Percentiles rank a stretch among this genome's conserved stretches.
Evolutionary conservation across 2,888 invertebrate species (phyloP).

Genomic region (Baccha elongata): DNA sequence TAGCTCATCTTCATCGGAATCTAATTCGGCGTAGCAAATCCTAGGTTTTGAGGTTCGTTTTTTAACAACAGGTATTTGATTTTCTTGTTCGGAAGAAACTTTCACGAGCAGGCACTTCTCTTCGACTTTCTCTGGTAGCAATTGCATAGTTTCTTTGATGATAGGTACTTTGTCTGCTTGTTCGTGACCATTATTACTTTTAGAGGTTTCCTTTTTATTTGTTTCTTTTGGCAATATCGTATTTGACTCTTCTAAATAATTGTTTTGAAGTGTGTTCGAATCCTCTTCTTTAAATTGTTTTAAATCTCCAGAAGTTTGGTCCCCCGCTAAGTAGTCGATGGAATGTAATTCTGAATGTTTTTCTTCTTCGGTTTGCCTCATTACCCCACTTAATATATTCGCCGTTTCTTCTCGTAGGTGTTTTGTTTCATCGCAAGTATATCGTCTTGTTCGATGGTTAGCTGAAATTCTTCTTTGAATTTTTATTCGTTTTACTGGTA

Average conservation of each 20-base stretch:
- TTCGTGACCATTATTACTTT: background rate
- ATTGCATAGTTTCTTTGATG: background rate
- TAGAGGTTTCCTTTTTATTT: background rate
- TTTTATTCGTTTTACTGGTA: background rate
- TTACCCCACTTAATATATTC: background rate
- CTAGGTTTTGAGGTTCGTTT: slow-evolving; percentile 8
- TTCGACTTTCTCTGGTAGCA: background rate
- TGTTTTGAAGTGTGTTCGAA: background rate
- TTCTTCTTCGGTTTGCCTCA: background rate
- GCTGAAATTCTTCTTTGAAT: background rate
- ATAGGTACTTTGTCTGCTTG: background rate
- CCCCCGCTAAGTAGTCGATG: background rate
- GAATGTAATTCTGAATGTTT: background rate
- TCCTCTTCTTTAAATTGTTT: background rate
- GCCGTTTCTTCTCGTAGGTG: background rate
- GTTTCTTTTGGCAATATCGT: background rate
- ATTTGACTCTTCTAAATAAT: background rate
- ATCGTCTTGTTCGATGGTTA: background rate
- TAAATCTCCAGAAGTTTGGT: background rate
- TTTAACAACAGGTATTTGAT: background rate
- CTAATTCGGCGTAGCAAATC: slow-evolving; percentile 8
- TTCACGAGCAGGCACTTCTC: background rate
- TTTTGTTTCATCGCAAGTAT: background rate
- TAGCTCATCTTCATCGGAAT: slow-evolving; percentile 11
- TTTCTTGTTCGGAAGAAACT: background rate